A percentile compares a stretch with the other conserved stretches of the same genome.
Evolutionary conservation across 2,797 vertebrate genomes (phyloP).

Genomic region (Alauda arvensis): DNA sequence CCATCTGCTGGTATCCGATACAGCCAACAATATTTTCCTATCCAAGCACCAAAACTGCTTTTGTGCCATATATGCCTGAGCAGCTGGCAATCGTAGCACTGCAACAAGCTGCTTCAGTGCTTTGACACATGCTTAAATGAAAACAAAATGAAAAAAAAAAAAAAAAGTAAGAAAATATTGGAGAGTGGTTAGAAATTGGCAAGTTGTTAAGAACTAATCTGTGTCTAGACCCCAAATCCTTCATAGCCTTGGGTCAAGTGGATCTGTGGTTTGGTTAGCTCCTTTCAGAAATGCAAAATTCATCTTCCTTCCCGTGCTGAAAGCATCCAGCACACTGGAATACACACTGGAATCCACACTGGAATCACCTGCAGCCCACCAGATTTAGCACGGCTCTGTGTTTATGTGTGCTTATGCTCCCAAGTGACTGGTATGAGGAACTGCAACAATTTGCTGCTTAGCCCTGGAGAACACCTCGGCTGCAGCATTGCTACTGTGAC

Average conservation of each 20-base stretch:
- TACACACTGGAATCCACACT: neutral
- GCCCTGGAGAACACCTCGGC: neutral
- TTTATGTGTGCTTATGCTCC: neutral
- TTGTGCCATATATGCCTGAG: neutral
- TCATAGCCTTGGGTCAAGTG: rapidly evolving
- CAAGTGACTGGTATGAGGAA: neutral
- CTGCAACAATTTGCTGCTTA: neutral
- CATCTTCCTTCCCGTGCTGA: neutral
- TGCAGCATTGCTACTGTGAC: neutral
- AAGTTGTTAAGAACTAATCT: neutral
- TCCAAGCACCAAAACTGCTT: slow-evolving; percentile 16
- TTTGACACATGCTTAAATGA: neutral
- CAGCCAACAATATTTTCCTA: slow-evolving; percentile 37
- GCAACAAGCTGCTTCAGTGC: neutral
- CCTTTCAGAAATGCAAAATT: neutral
- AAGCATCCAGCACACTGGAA: neutral
- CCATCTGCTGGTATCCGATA: slow-evolving; percentile 33
- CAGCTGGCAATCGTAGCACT: neutral
- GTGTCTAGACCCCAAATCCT: neutral
- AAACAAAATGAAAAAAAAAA: slow-evolving; percentile 10
- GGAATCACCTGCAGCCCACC: neutral
- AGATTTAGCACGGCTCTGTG: rapidly evolving
- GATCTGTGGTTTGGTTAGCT: neutral
- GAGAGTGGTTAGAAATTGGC: neutral
- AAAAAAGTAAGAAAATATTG: neutral